Conservation (phyloP, 2,797 vertebrate species). For the Neoniphon sammara region DNA sequence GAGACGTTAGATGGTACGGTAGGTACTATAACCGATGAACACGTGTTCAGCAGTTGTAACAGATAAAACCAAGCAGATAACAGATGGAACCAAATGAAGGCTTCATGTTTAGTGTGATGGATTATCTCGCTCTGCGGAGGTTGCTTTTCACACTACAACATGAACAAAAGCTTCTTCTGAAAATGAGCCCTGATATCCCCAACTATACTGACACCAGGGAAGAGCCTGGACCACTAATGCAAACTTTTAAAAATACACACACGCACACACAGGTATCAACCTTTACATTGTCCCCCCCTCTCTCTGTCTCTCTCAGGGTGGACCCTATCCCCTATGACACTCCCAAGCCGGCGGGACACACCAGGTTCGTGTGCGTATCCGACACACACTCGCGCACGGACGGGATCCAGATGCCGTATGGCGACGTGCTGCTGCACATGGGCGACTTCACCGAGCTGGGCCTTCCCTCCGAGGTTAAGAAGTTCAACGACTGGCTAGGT, state of each 20-base stretch:
- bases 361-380: conserved; percentile 96
- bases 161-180: too few species aligned
- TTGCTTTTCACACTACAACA: too few species aligned
- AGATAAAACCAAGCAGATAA: too few species aligned
- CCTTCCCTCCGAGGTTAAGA: conserved; percentile 98
- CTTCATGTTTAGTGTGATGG: too few species aligned
- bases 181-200: too few species aligned
- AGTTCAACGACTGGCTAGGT: conserved; percentile 99
- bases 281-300: neutral
- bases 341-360: conserved; percentile 96
- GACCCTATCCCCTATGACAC: conserved; percentile 95
- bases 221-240: too few species aligned
- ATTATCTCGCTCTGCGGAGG: too few species aligned
- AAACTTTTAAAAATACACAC: neutral
- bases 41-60: too few species aligned
- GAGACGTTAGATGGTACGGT: too few species aligned
- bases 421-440: conserved; percentile 97
- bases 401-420: conserved; percentile 99
- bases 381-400: conserved; percentile 98
- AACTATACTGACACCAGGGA: too few species aligned
- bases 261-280: neutral
- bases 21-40: too few species aligned
- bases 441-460: conserved; percentile 99
- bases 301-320: conserved; percentile 73
- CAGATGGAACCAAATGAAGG: too few species aligned